Conservation (phyloP, 2,888 invertebrate genomes). For the Drosophila tanythrix region DNA sequence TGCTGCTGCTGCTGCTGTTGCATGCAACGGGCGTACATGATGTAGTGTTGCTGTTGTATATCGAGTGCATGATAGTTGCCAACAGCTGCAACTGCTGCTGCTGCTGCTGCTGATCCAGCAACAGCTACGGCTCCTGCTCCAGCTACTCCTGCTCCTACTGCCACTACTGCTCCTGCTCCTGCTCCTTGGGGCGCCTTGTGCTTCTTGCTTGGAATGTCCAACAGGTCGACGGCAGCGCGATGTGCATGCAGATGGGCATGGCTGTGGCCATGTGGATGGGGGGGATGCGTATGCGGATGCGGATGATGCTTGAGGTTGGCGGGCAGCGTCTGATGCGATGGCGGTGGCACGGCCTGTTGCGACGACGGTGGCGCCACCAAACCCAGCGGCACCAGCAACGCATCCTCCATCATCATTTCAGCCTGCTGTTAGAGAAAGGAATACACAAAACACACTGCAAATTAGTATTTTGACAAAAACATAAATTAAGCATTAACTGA, state of each 20-base stretch:
- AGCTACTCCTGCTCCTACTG: not conserved
- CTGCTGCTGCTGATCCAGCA: not conserved
- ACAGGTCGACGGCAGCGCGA: conserved; percentile 84
- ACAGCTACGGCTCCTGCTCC: not conserved
- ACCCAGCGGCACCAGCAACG: conserved; percentile 61
- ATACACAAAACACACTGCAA: conserved; percentile 20
- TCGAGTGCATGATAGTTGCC: conserved; percentile 84
- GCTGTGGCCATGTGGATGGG: conserved; percentile 1
- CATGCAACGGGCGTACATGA: conserved; percentile 83
- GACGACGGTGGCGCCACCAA: conserved; percentile 62
- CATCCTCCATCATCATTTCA: conserved; percentile 80
- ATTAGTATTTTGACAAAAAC: not conserved
- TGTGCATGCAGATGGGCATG: conserved; percentile 7
- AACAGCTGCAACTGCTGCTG: conserved; percentile 33
- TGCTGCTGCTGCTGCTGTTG: conserved; percentile 75
- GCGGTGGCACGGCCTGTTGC: conserved; percentile 31
- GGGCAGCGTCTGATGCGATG: conserved; percentile 57
- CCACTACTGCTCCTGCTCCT: not conserved
- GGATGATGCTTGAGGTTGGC: conserved; percentile 84
- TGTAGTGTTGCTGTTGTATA: conserved; percentile 83
- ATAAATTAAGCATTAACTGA: not conserved
- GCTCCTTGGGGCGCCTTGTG: conserved; percentile 84
- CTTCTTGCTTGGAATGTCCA: conserved; percentile 89
- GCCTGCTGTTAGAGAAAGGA: conserved; percentile 72
- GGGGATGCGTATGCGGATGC: conserved; percentile 16